Evolutionary conservation across 92 coral and sea anemone species (phyloP).

Genomic region (Montipora capitata): DNA sequence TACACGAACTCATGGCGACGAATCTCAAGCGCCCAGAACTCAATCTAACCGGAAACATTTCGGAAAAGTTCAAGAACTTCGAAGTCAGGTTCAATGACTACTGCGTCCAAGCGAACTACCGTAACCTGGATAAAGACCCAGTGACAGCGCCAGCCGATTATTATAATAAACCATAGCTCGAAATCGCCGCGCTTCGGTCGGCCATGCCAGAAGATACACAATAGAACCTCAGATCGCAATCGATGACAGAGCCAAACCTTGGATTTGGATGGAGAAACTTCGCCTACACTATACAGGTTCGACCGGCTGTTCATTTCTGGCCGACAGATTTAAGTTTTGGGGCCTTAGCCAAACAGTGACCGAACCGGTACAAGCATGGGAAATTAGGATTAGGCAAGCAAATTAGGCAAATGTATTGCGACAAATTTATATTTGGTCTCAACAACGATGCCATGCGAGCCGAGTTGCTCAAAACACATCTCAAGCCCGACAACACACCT

Average conservation of each 20-base stretch:
- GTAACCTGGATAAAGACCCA: constrained; percentile 22
- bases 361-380: no score
- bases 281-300: constrained; percentile 45
- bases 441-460: no score
- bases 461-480: no score
- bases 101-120: constrained; percentile 41
- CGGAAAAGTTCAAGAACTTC: constrained; percentile 67
- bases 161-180: constrained; percentile 47
- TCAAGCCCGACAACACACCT: no score
- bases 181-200: constrained; percentile 64
- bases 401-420: no score
- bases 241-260: constrained; percentile 33
- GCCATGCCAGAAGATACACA: constrained; percentile 46
- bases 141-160: constrained; percentile 17
- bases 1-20: constrained; percentile 31
- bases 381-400: no score
- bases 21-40: constrained; percentile 44
- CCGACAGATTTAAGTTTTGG: constrained; percentile 55
- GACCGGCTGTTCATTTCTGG: constrained; percentile 29
- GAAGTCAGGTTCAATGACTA: constrained; percentile 50
- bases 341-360: constrained; percentile 3
- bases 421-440: no score
- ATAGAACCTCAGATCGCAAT: constrained; percentile 31
- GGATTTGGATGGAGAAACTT: constrained; percentile 50
- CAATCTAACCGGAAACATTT: constrained; percentile 38